Percentiles rank a stretch among this genome's conserved stretches.
These are phyloP conservation scores for Megatriorchis doriae DNA, from an alignment of 2,113 vertebrate genomes.

Conservation along the genomic window DNA sequence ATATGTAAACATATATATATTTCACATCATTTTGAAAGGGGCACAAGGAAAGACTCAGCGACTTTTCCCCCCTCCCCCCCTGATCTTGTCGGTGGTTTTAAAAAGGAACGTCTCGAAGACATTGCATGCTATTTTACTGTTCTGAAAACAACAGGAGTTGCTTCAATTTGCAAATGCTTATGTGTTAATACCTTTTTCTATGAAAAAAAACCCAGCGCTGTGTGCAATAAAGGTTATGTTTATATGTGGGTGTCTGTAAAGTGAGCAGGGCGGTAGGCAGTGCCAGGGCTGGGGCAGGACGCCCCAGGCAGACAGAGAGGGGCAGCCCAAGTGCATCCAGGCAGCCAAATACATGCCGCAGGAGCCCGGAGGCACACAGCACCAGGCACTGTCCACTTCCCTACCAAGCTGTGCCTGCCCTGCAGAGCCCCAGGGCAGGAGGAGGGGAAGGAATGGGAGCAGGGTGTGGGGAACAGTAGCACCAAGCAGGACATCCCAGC, in stretches of 20 bases:
- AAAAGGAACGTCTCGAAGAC: slow-evolving; percentile 74
- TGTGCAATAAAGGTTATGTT: slow-evolving; percentile 99
- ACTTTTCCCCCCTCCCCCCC: not conserved
- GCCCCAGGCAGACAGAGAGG: fast-evolving
- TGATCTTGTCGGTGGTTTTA: slow-evolving; percentile 72
- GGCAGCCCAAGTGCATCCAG: not conserved
- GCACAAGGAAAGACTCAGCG: slow-evolving; percentile 66
- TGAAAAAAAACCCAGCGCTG: slow-evolving; percentile 93
- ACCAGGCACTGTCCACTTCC: not conserved
- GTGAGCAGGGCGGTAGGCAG: not conserved
- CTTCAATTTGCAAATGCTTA: slow-evolving; percentile 98
- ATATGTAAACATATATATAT: slow-evolving; percentile 63
- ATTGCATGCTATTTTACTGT: slow-evolving; percentile 95
- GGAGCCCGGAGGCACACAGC: not conserved
- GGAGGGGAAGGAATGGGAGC: not conserved
- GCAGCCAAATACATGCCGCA: fast-evolving
- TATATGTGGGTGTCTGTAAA: slow-evolving; percentile 75
- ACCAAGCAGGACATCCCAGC: not conserved
- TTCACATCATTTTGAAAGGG: slow-evolving; percentile 68
- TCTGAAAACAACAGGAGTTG: slow-evolving; percentile 85
- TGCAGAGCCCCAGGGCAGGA: not conserved
- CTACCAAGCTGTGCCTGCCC: not conserved
- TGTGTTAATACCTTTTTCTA: slow-evolving; percentile 98
- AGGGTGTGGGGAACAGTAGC: not conserved
- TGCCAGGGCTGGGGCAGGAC: not conserved